A percentile compares a stretch with the other conserved stretches of the same genome.
These are phyloP conservation scores for Oryzias sinensis DNA, from an alignment of 2,797 vertebrate genomes.

Conservation along the genomic window DNA sequence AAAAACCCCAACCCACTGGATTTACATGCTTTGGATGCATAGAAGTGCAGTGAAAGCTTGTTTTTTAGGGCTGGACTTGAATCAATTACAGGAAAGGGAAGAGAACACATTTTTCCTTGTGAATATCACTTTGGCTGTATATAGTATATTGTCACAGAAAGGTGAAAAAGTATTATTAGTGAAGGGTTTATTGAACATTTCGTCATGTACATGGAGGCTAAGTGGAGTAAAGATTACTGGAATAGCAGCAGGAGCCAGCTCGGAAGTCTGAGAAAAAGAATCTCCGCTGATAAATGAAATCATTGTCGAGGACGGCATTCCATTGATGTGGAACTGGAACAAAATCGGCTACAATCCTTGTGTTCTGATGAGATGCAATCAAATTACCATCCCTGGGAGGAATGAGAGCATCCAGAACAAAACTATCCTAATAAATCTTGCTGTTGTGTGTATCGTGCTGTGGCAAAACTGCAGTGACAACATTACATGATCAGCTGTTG, in stretches of 20 bases:
- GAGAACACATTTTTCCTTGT: slow-evolving; percentile 13
- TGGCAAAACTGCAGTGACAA: slow-evolving; percentile 26
- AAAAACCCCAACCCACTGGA: slow-evolving; percentile 39
- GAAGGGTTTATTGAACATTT: slow-evolving; percentile 49
- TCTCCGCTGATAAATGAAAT: slow-evolving; percentile 57
- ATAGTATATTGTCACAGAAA: slow-evolving; percentile 1
- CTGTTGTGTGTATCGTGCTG: slow-evolving; percentile 29
- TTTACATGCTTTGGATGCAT: slow-evolving; percentile 38
- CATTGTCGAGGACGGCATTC: slow-evolving; percentile 54
- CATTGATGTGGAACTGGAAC: slow-evolving; percentile 54
- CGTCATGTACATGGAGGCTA: slow-evolving; percentile 58
- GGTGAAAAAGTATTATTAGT: slow-evolving; percentile 31
- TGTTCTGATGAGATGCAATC: slow-evolving; percentile 57
- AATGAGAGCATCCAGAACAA: slow-evolving; percentile 39
- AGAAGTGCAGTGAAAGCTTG: slow-evolving; percentile 9
- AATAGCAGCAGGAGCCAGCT: slow-evolving; percentile 47
- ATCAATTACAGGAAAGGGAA: background rate
- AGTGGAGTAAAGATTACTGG: slow-evolving; percentile 54
- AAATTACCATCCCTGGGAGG: slow-evolving; percentile 45
- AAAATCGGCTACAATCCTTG: slow-evolving; percentile 59
- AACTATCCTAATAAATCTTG: slow-evolving; percentile 36
- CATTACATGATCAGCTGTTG: slow-evolving; percentile 31
- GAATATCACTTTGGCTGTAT: slow-evolving; percentile 19
- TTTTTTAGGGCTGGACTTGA: background rate
- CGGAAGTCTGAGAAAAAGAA: slow-evolving; percentile 60